phyloP scores from a whole-genome alignment of 2,797 vertebrate genomes.

The Trachurus trachurus region DNA sequence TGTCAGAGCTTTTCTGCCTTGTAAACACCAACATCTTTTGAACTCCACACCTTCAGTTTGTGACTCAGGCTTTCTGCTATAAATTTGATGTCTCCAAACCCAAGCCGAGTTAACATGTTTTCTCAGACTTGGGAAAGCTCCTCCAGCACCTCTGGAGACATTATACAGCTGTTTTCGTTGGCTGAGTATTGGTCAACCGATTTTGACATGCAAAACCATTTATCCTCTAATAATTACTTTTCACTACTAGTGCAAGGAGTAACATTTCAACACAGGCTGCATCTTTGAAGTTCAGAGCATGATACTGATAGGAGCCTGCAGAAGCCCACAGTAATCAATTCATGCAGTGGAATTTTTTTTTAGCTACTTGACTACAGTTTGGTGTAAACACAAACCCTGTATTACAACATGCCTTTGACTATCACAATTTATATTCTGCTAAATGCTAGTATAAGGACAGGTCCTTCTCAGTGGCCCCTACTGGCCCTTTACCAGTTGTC shows the following conservation, averaged over 20 bases:
- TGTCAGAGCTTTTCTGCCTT: too few species aligned
- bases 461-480: slow-evolving; percentile 49
- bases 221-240: neutral
- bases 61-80: neutral
- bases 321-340: neutral
- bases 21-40: neutral
- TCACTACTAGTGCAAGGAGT: neutral
- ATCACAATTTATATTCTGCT: neutral
- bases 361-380: neutral
- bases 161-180: too few species aligned
- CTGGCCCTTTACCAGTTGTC: slow-evolving; percentile 45
- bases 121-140: too few species aligned
- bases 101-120: too few species aligned
- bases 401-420: neutral
- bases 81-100: neutral
- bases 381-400: neutral
- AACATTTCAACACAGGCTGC: neutral
- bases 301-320: neutral
- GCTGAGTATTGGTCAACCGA: too few species aligned
- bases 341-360: neutral
- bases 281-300: neutral
- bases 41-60: neutral
- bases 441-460: neutral
- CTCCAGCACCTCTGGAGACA: too few species aligned
- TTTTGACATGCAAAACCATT: neutral